Percentiles rank a stretch among this genome's conserved stretches.
These are phyloP conservation scores for Orthosia cruda DNA, from an alignment of 2,888 invertebrate genomes.

Conservation along the genomic window DNA sequence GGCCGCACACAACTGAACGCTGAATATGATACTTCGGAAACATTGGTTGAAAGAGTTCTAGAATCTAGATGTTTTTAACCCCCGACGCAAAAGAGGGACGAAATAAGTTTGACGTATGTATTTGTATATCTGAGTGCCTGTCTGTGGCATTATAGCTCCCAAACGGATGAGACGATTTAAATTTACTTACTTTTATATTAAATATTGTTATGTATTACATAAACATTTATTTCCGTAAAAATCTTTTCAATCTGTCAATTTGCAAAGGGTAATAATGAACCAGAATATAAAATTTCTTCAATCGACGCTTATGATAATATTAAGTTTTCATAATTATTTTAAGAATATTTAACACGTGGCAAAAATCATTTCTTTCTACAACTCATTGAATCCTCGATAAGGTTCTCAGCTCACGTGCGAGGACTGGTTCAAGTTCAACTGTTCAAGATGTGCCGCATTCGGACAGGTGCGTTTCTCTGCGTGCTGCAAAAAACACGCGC, in stretches of 20 bases:
- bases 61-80: too few relatives aligned
- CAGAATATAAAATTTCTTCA: not conserved
- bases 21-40: too few relatives aligned
- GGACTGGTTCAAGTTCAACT: slow-evolving; percentile 20
- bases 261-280: not conserved
- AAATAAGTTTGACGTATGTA: too few relatives aligned
- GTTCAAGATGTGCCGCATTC: slow-evolving; percentile 37
- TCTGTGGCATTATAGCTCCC: too few relatives aligned
- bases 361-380: not conserved
- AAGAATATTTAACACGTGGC: not conserved
- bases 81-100: too few relatives aligned
- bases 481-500: slow-evolving; percentile 28
- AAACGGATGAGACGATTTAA: too few relatives aligned
- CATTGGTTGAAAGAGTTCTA: too few relatives aligned
- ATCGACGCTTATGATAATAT: not conserved
- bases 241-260: not conserved
- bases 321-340: too few relatives aligned
- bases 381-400: not conserved
- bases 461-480: slow-evolving; percentile 52
- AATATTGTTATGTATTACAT: too few relatives aligned
- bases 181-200: too few relatives aligned
- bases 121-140: too few relatives aligned
- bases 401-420: slow-evolving; percentile 12
- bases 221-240: too few relatives aligned
- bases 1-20: not conserved